phyloP scores from a whole-genome alignment of 2,888 invertebrate genomes.

The Lithodes maja region DNA sequence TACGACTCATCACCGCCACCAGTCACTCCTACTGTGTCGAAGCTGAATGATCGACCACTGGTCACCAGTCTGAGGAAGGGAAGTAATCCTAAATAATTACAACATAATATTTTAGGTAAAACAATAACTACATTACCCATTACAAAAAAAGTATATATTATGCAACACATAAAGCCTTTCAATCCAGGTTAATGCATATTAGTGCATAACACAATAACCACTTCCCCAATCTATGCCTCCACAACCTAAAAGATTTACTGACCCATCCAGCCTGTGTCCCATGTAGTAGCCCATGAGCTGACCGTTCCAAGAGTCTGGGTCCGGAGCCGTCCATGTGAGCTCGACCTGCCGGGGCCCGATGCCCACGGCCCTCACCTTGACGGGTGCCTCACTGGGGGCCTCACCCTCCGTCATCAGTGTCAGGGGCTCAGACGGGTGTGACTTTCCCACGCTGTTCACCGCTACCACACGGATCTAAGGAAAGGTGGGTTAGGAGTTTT shows the following conservation, averaged over 20 bases:
- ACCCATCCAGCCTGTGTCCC: constrained; percentile 73
- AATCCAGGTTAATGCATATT: too few species aligned
- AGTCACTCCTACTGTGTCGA: constrained; percentile 56
- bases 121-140: too few species aligned
- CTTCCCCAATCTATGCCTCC: not conserved
- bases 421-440: constrained; percentile 65
- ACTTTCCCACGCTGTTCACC: constrained; percentile 68
- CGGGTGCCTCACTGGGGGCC: constrained; percentile 66
- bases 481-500: not conserved
- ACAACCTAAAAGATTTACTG: not conserved
- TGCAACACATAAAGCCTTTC: too few species aligned
- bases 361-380: constrained; percentile 62
- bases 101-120: too few species aligned
- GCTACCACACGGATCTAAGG: constrained; percentile 67
- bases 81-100: too few species aligned
- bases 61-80: constrained; percentile 14
- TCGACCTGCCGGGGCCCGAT: constrained; percentile 58
- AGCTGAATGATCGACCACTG: constrained; percentile 55
- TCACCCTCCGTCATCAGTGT: constrained; percentile 67
- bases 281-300: constrained; percentile 75
- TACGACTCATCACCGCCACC: constrained; percentile 57
- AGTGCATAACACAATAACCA: too few species aligned
- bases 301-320: constrained; percentile 74
- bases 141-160: too few species aligned
- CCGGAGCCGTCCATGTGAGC: constrained; percentile 72